These are phyloP conservation scores for Acleris laterana DNA, from an alignment of 2,888 invertebrate species.

Conservation along the genomic window DNA sequence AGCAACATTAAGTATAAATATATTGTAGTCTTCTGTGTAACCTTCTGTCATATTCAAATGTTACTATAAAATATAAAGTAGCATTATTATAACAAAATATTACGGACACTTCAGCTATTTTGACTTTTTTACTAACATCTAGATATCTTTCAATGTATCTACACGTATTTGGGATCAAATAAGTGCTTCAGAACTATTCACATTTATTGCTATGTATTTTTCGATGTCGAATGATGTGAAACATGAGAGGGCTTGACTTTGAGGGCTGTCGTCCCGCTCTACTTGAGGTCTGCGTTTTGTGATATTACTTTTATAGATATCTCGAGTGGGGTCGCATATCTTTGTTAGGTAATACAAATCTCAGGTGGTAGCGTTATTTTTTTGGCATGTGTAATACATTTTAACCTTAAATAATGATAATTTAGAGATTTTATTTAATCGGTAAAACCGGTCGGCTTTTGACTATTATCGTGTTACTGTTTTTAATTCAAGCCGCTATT, in stretches of 20 bases:
- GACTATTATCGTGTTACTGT: no score
- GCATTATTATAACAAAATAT: background rate
- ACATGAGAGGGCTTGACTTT: constrained; percentile 9
- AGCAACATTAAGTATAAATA: no score
- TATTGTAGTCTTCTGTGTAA: no score
- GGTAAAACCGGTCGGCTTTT: no score
- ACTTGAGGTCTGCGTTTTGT: constrained; percentile 8
- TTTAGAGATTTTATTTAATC: no score
- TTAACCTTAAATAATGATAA: no score
- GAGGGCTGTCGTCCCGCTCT: constrained; percentile 9
- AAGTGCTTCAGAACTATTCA: background rate
- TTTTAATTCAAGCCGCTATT: no score
- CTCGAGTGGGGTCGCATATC: no score
- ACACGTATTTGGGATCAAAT: background rate
- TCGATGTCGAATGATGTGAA: constrained; percentile 1
- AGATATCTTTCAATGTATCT: background rate
- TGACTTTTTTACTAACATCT: background rate
- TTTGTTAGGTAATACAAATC: no score
- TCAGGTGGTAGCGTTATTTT: no score
- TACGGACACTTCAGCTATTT: background rate
- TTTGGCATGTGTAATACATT: no score
- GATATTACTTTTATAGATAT: background rate
- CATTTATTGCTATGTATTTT: constrained; percentile 11
- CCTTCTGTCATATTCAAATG: background rate
- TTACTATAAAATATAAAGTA: background rate